Evolutionary conservation across 1,140 invertebrate genomes (phyloP).

Genomic region (Proctacanthus coquilletti): DNA sequence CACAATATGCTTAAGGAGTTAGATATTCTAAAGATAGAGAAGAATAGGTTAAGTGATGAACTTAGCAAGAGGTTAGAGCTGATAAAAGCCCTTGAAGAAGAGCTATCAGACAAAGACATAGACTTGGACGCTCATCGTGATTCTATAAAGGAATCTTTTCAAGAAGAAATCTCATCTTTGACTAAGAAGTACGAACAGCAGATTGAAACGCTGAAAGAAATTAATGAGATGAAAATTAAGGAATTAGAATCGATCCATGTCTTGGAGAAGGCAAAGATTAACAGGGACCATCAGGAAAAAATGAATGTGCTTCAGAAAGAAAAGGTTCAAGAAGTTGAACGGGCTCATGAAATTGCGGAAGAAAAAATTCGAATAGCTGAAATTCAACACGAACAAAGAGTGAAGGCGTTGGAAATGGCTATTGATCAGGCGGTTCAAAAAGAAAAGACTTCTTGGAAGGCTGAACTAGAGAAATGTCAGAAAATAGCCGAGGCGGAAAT

Average conservation of each 20-base stretch:
- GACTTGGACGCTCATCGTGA: conserved; percentile 25
- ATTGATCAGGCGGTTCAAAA: conserved; percentile 28
- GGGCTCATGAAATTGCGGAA: conserved; percentile 16
- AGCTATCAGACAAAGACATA: conserved; percentile 26
- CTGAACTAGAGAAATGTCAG: conserved; percentile 35
- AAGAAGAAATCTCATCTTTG: conserved; percentile 22
- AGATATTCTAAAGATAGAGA: conserved; percentile 24
- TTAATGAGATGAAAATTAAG: conserved; percentile 6
- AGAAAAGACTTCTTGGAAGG: conserved; percentile 28
- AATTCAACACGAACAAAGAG: conserved; percentile 28
- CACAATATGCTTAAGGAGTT: conserved; percentile 19
- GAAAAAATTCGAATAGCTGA: conserved; percentile 19
- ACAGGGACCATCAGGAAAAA: neutral
- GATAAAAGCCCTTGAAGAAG: conserved; percentile 24
- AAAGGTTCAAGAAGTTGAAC: conserved; percentile 13
- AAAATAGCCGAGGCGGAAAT: conserved; percentile 34
- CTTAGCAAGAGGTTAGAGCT: conserved; percentile 26
- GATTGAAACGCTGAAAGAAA: conserved; percentile 9
- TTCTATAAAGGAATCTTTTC: conserved; percentile 22
- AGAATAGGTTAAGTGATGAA: conserved; percentile 27
- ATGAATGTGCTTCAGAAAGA: conserved; percentile 12
- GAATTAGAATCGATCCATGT: conserved; percentile 3
- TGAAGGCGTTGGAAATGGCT: conserved; percentile 28
- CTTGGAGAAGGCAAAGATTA: conserved; percentile 2
- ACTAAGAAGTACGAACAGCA: conserved; percentile 14